A percentile compares a stretch with the other conserved stretches of the same genome.
These are phyloP conservation scores for Sapajus apella DNA, from an alignment of 2,113 vertebrate species.

Conservation along the genomic window DNA sequence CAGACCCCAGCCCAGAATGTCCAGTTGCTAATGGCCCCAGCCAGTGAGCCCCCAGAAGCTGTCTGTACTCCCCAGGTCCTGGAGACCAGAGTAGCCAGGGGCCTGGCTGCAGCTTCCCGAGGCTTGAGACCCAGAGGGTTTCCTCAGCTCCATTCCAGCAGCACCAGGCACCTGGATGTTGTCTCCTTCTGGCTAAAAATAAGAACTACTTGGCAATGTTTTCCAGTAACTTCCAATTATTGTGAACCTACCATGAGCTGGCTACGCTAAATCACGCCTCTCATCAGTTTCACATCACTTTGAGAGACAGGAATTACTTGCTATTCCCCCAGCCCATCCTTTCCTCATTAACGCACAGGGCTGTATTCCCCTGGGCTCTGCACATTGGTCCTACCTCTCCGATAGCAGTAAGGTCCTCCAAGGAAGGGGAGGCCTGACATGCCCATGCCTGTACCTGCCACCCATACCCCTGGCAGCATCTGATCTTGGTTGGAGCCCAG, in stretches of 20 bases:
- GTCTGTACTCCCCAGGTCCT: background rate
- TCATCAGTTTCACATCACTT: background rate
- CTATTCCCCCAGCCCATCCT: background rate
- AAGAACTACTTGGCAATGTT: background rate
- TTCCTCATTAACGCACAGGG: background rate
- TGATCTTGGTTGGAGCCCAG: background rate
- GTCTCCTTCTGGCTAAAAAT: background rate
- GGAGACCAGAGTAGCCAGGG: background rate
- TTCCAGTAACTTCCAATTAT: background rate
- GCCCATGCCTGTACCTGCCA: fast-evolving
- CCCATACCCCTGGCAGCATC: background rate
- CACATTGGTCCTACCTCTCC: too few species aligned
- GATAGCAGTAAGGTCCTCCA: background rate
- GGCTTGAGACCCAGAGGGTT: background rate
- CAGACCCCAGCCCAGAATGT: background rate
- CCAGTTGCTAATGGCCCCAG: background rate
- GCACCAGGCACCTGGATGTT: too few species aligned
- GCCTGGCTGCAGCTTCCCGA: background rate
- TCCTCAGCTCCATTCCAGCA: background rate
- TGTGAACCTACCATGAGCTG: background rate
- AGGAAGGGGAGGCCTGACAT: background rate
- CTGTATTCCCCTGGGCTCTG: background rate
- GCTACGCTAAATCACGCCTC: background rate
- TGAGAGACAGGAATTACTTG: background rate
- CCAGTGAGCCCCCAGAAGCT: background rate